Base-by-base conservation (phyloP, 2,113 vertebrate species). In the Bucco capensis region DNA sequence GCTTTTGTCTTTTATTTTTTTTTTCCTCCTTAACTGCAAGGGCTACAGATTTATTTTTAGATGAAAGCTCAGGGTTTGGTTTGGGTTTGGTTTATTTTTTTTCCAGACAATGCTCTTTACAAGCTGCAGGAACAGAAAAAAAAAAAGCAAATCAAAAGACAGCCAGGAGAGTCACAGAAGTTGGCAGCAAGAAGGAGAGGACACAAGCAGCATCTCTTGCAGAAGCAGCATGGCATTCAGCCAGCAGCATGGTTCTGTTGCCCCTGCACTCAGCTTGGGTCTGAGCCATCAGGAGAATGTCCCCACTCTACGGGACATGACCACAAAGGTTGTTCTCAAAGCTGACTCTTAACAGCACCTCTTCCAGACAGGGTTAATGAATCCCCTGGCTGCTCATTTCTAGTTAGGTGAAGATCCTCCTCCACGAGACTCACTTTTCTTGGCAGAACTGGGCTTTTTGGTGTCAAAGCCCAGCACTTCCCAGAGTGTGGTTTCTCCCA, bases 401-500 rank as follows among this genome's bases (percentile, higher is more conserved):
- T 40, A 10, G 25, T 33, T 30, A 46, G 38, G 9, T 47, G 28
- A 67, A 78, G 38, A 51, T 35, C 5, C 25, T 35, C 5, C 25
- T 15, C 21, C 49, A 10, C 0, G 2, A 61, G 24, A 33, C 10
- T 78, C 7, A 4, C 28, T 62, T 54, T 58, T 50, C 23, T 31
- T 61, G 30, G 31, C 12, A 70, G 42, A 87, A 42, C 22, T 16
- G 11, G 28, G 12, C 25, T 86, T 78, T 44, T 57, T 1, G 0
- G 8, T 27, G 27, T 46, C 30, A 67, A 91, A 83, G 8, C 11
- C 14, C 27, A 50, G 19, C 33, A 46, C 58, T 79, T 93, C 77
- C 21, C 2, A 1, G 33, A 49, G 35, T 0, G 6, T 0, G 5
- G 37, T 61, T 84, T 72, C 58, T 83, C 73, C 33, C 8, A 0